These are phyloP conservation scores for Charadrius vociferus DNA, from an alignment of 2,113 vertebrate species.

Conservation along the genomic window DNA sequence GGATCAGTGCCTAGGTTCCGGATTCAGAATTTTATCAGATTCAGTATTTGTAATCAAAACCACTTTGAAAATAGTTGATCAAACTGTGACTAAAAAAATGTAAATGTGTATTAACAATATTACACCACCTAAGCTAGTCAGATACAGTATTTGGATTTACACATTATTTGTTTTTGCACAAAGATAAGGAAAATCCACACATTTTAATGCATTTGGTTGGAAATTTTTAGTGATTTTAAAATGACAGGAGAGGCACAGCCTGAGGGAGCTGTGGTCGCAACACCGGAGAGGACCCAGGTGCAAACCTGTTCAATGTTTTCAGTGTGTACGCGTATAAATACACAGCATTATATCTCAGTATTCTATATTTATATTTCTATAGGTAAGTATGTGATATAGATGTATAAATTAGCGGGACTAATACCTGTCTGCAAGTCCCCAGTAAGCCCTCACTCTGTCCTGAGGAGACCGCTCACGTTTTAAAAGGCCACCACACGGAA, in stretches of 20 bases:
- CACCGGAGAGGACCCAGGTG: rapidly evolving
- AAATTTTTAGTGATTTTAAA: rapidly evolving
- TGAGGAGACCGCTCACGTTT: neutral
- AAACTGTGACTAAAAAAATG: neutral
- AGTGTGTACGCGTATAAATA: rapidly evolving
- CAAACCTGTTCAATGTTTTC: rapidly evolving
- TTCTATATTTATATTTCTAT: rapidly evolving
- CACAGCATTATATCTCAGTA: rapidly evolving
- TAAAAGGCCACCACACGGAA: neutral
- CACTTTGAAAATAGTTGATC: neutral
- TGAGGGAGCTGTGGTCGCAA: rapidly evolving
- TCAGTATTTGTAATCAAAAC: neutral
- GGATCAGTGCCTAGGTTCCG: neutral
- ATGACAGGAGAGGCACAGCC: rapidly evolving
- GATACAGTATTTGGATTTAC: neutral
- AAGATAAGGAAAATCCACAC: rapidly evolving
- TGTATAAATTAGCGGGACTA: rapidly evolving
- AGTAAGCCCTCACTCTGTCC: neutral
- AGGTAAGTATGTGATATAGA: rapidly evolving
- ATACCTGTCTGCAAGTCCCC: neutral
- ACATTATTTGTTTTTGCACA: neutral
- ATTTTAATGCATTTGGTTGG: neutral
- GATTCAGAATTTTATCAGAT: neutral
- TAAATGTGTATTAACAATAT: neutral
- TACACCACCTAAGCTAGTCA: neutral